Evolutionary conservation across 2,797 vertebrate genomes (phyloP).

Genomic region (Chiloscyllium punctatum): DNA sequence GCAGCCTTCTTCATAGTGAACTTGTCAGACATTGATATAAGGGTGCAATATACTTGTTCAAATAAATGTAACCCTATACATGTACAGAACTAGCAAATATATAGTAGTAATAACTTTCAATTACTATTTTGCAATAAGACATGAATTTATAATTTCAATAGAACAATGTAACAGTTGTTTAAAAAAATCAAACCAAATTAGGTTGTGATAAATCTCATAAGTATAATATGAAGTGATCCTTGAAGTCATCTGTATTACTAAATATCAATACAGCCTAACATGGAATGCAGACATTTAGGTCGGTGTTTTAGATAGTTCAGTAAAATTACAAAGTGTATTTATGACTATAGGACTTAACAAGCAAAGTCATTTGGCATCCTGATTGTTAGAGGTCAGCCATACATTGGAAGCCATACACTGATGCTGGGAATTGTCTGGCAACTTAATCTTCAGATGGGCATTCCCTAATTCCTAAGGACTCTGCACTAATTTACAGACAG

Average conservation of each 20-base stretch:
- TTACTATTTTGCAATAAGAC: not conserved
- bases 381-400: no score
- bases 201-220: not conserved
- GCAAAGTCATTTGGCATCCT: no score
- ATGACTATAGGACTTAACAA: not conserved
- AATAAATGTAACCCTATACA: not conserved
- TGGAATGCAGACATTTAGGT: not conserved
- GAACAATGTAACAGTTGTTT: not conserved
- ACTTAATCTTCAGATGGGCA: no score
- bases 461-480: no score
- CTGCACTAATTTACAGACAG: no score
- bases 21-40: not conserved
- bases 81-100: not conserved
- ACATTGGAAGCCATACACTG: no score
- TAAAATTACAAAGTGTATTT: not conserved
- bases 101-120: not conserved
- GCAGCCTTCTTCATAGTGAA: not conserved
- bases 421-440: no score
- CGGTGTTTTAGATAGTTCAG: not conserved
- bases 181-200: not conserved
- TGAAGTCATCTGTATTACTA: not conserved
- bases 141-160: not conserved
- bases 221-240: not conserved
- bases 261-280: not conserved
- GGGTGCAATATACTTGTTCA: not conserved